phyloP scores from a whole-genome alignment of 2,797 vertebrate genomes.

The Pseudochirops corinnae region DNA sequence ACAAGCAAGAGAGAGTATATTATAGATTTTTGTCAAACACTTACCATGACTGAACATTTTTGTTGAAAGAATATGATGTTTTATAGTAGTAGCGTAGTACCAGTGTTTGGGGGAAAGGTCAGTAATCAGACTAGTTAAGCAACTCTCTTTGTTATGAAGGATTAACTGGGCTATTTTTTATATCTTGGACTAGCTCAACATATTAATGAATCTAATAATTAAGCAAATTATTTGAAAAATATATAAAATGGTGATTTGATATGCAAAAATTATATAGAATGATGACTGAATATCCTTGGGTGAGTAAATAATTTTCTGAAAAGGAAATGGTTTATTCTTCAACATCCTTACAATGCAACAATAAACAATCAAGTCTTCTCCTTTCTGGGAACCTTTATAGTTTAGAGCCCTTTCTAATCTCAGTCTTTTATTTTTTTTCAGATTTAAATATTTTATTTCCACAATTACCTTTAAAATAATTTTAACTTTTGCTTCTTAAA shows the following conservation, averaged over 20 bases:
- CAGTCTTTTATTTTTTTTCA: neutral
- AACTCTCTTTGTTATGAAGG: neutral
- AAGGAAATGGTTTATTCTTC: neutral
- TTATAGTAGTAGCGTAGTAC: neutral
- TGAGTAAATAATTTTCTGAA: neutral
- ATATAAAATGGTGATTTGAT: too few species aligned
- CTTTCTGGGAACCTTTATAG: neutral
- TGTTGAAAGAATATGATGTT: slow-evolving; percentile 17
- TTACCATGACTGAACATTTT: neutral
- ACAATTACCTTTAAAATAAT: neutral
- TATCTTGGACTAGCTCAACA: neutral
- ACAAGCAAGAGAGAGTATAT: neutral
- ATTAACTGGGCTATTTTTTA: neutral
- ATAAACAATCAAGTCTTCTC: neutral
- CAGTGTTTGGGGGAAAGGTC: slow-evolving; percentile 3
- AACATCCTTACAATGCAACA: neutral
- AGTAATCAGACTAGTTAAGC: neutral
- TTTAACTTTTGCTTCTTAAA: neutral
- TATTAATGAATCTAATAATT: neutral
- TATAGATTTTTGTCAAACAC: slow-evolving; percentile 23
- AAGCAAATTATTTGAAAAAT: too few species aligned
- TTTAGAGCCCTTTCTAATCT: neutral
- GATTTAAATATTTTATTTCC: neutral
- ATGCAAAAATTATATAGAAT: neutral
- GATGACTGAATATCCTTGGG: neutral